These are phyloP conservation scores for Epistrophe eligans DNA, from an alignment of 2,888 invertebrate genomes.

Conservation along the genomic window DNA sequence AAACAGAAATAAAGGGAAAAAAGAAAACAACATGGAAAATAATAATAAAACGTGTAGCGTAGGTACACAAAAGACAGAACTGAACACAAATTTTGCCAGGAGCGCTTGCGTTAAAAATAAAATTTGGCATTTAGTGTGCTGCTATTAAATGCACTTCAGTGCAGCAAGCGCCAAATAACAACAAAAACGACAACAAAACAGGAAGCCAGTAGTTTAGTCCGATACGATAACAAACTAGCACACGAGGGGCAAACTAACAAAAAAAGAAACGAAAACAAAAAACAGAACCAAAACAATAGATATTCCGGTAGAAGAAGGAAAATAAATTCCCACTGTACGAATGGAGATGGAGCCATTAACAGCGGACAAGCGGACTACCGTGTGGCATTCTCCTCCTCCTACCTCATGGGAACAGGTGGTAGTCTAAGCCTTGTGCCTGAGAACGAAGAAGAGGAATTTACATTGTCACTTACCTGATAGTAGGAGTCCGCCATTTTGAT, in stretches of 20 bases:
- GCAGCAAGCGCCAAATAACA: conserved; percentile 25
- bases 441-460: conserved; percentile 45
- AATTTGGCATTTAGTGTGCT: conserved; percentile 13
- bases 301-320: conserved; percentile 48
- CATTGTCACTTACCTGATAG: conserved; percentile 82
- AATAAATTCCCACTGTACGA: conserved; percentile 15
- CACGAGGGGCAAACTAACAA: background rate
- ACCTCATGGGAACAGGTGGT: conserved; percentile 61
- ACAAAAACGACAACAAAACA: conserved; percentile 45
- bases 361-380: conserved; percentile 26
- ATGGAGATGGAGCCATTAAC: conserved; percentile 52
- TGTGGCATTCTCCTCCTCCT: conserved; percentile 32
- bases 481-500: conserved; percentile 84
- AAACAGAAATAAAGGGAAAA: conserved; percentile 28
- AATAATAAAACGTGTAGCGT: conserved; percentile 64
- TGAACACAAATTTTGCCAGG: conserved; percentile 19
- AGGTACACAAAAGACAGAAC: background rate
- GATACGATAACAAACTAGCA: conserved; percentile 5
- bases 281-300: conserved; percentile 67
- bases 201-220: conserved; percentile 55
- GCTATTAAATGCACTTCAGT: conserved; percentile 32
- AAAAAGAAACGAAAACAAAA: background rate
- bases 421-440: conserved; percentile 24
- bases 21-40: conserved; percentile 45
- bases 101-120: conserved; percentile 70